Conservation (phyloP, 2,888 invertebrate species). For the Drosophila ezoana region DNA sequence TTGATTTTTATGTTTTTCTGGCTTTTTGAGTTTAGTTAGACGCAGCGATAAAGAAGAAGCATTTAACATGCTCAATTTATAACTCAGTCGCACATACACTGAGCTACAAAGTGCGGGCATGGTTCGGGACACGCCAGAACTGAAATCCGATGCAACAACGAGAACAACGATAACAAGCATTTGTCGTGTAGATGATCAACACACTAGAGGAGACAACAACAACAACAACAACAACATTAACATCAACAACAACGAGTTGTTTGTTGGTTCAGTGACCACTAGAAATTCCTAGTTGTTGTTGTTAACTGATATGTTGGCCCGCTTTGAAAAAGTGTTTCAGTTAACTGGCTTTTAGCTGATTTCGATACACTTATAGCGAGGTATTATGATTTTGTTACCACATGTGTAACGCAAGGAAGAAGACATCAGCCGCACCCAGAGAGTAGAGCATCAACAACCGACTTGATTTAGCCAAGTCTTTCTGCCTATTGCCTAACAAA, state of each 20-base stretch:
- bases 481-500: too few species aligned
- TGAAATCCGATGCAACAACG: conserved; percentile 54
- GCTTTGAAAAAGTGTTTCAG: conserved; percentile 27
- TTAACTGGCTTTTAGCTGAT: conserved; percentile 40
- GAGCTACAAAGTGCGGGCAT: conserved; percentile 26
- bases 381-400: too few species aligned
- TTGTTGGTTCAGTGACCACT: conserved; percentile 70
- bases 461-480: too few species aligned
- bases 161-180: conserved; percentile 31
- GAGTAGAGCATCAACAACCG: too few species aligned
- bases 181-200: conserved; percentile 57
- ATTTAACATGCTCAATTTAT: conserved; percentile 39
- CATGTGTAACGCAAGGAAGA: too few species aligned
- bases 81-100: conserved; percentile 13
- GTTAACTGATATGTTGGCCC: conserved; percentile 21
- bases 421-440: too few species aligned
- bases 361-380: conserved; percentile 27
- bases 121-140: conserved; percentile 63
- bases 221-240: conserved; percentile 21
- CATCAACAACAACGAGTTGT: conserved; percentile 17
- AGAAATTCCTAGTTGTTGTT: conserved; percentile 35
- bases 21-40: conserved; percentile 12
- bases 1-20: conserved; percentile 26
- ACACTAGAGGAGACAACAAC: conserved; percentile 17
- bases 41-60: conserved; percentile 16